Conservation (phyloP, 64 coral and sea anemone genomes). For the Trachythela sp. region DNA sequence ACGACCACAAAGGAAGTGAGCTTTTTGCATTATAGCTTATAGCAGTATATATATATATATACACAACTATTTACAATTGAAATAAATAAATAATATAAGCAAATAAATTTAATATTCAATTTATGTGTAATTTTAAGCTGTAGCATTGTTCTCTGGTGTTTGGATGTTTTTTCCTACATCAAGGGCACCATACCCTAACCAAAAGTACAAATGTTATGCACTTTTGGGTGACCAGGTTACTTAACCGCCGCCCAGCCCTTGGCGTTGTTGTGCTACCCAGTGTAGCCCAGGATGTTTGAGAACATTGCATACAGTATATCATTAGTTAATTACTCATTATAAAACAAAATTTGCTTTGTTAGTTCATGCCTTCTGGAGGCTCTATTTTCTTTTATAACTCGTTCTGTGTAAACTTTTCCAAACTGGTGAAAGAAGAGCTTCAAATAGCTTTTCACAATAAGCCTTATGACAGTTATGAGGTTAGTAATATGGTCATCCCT, state of each 20-base stretch:
- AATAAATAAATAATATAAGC: too few species aligned
- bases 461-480: neutral
- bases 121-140: neutral
- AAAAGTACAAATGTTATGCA: neutral
- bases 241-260: constrained; percentile 56
- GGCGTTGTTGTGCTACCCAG: constrained; percentile 26
- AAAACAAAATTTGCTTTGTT: too few species aligned
- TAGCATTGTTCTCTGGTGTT: constrained; percentile 31
- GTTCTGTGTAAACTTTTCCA: constrained; percentile 19
- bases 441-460: neutral
- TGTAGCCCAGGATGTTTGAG: constrained; percentile 11
- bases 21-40: too few species aligned
- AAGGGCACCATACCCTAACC: too few species aligned
- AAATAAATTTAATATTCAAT: too few species aligned
- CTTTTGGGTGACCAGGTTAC: constrained; percentile 34
- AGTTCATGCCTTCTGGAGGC: neutral
- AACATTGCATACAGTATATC: neutral
- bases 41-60: too few species aligned
- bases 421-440: too few species aligned
- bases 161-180: constrained; percentile 61
- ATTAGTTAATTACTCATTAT: neutral
- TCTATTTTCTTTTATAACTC: neutral
- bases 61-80: too few species aligned
- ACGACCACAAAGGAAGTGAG: too few species aligned
- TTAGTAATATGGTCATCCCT: neutral